Conservation (phyloP, 2,113 vertebrate species). For the Deroptyus accipitrinus region DNA sequence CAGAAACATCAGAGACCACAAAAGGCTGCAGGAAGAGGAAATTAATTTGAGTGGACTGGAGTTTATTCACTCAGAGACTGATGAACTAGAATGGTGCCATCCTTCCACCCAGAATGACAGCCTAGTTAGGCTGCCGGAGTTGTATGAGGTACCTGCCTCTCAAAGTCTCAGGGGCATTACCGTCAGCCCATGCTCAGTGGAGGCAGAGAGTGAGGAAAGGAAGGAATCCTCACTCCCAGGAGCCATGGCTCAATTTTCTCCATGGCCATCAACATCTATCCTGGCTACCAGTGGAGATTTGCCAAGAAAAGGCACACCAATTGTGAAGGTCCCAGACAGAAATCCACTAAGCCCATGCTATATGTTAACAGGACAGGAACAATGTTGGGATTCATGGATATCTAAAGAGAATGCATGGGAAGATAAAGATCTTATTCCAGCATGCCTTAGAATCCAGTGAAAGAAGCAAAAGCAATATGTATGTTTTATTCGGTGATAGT, state of each 20-base stretch:
- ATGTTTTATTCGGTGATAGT: background rate
- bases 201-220: background rate
- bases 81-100: background rate
- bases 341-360: background rate
- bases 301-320: fast-evolving
- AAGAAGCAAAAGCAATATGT: background rate
- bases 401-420: background rate
- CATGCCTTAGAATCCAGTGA: background rate
- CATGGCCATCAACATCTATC: background rate
- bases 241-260: background rate
- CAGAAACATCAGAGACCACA: background rate
- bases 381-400: background rate
- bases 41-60: background rate
- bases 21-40: background rate
- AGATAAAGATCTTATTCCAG: background rate
- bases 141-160: background rate
- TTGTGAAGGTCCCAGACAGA: background rate
- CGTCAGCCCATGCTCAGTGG: background rate
- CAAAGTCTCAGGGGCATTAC: background rate
- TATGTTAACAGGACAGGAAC: background rate
- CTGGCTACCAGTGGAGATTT: background rate
- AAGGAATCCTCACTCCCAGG: background rate
- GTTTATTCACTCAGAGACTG: background rate
- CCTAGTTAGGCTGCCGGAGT: background rate
- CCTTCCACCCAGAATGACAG: background rate